Conservation (phyloP, 2,797 vertebrate species). For the Novumbra hubbsi region DNA sequence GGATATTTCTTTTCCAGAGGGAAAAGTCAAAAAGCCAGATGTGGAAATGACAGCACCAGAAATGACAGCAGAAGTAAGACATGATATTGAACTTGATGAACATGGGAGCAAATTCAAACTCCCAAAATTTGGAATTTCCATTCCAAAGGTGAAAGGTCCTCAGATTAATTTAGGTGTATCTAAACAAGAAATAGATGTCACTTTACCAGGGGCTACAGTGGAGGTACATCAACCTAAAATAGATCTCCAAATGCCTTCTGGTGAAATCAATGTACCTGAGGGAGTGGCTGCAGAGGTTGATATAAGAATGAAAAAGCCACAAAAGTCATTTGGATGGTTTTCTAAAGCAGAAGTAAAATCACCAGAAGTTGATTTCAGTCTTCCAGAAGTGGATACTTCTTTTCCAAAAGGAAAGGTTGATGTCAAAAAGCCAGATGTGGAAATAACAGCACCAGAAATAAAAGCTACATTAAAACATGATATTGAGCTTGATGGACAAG, state of each 20-base stretch:
- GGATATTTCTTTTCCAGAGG: no score
- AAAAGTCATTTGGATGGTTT: constrained; percentile 26
- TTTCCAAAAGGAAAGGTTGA: constrained; percentile 12
- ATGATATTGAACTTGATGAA: constrained; percentile 24
- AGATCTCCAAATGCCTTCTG: background rate
- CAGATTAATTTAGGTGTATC: constrained; percentile 22
- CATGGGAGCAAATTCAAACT: constrained; percentile 21
- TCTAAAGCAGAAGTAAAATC: constrained; percentile 8
- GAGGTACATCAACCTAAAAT: constrained; percentile 15
- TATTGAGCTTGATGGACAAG: constrained; percentile 25
- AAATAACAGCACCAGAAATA: constrained; percentile 34
- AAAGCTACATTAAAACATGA: constrained; percentile 3
- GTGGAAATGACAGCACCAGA: no score
- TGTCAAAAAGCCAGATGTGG: constrained; percentile 14
- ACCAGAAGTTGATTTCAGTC: background rate
- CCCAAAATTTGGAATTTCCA: constrained; percentile 13
- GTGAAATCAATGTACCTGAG: constrained; percentile 10
- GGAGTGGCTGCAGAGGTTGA: constrained; percentile 5
- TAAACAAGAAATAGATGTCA: constrained; percentile 42
- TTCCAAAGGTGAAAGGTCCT: constrained; percentile 12
- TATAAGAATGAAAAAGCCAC: constrained; percentile 25
- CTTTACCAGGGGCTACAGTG: constrained; percentile 5
- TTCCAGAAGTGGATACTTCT: constrained; percentile 13
- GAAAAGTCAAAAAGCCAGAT: no score
- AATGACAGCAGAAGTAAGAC: constrained; percentile 4